Conservation (phyloP, 2,797 vertebrate genomes). For the Pampus argenteus region DNA sequence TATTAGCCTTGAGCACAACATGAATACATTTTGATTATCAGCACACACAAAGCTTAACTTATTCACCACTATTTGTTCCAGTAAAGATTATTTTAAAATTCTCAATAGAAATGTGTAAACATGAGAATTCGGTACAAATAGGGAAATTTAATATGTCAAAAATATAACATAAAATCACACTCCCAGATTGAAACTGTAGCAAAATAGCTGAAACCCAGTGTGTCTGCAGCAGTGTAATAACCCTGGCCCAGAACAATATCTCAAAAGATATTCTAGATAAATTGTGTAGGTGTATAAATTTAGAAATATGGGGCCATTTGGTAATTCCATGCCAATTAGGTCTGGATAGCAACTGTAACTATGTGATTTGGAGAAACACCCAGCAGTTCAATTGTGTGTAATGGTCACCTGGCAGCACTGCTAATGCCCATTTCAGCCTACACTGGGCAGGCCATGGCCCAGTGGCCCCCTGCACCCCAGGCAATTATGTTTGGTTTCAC, state of each 20-base stretch:
- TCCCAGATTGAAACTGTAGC: constrained; percentile 15
- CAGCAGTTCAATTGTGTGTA: constrained; percentile 78
- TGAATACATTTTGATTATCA: constrained; percentile 62
- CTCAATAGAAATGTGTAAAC: constrained; percentile 14
- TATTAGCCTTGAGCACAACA: constrained; percentile 61
- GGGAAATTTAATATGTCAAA: constrained; percentile 24
- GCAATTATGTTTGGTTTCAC: constrained; percentile 86
- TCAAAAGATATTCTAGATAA: constrained; percentile 63
- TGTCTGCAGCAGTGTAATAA: constrained; percentile 11
- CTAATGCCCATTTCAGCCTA: constrained; percentile 83
- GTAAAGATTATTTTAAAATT: constrained; percentile 24
- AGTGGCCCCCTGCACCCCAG: constrained; percentile 77
- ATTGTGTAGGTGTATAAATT: constrained; percentile 71
- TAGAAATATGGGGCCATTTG: constrained; percentile 73
- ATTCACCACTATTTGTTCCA: constrained; percentile 58
- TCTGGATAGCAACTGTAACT: constrained; percentile 76
- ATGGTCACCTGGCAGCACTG: constrained; percentile 82
- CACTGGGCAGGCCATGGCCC: constrained; percentile 78
- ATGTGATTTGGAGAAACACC: constrained; percentile 80
- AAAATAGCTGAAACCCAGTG: constrained; percentile 25
- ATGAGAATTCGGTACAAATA: constrained; percentile 14
- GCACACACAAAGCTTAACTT: constrained; percentile 48
- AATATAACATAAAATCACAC: constrained; percentile 9
- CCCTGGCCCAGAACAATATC: constrained; percentile 27
- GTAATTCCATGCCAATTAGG: constrained; percentile 78